Conservation (phyloP, 1,140 invertebrate species). For the Drosophila sucinea region DNA sequence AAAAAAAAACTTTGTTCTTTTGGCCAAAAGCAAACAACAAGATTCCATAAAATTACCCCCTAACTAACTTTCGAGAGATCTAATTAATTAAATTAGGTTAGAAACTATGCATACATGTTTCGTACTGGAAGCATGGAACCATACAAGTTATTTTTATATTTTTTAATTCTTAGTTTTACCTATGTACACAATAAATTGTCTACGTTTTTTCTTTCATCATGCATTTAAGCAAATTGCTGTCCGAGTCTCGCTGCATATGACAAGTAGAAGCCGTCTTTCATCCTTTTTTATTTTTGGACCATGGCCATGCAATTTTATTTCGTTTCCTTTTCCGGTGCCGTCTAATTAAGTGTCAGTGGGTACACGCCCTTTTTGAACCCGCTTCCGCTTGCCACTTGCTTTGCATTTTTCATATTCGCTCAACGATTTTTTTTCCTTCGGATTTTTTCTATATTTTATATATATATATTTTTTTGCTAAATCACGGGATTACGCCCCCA, state of each 20-base stretch:
- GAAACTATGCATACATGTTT: neutral
- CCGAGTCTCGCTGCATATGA: slow-evolving; percentile 4
- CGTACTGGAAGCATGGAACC: neutral
- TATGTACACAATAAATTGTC: neutral
- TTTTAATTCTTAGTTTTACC: neutral
- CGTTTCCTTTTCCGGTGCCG: slow-evolving; percentile 64
- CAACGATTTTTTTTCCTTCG: slow-evolving; percentile 20
- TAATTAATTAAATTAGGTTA: neutral
- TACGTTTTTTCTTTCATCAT: neutral
- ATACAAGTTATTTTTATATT: too few species aligned
- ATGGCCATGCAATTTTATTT: slow-evolving; percentile 66
- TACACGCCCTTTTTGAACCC: slow-evolving; percentile 22
- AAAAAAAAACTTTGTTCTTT: too few species aligned
- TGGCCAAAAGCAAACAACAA: too few species aligned
- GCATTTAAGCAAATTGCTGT: slow-evolving; percentile 30
- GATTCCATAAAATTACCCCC: too few species aligned
- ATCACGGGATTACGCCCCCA: slow-evolving; percentile 64
- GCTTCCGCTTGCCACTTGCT: slow-evolving; percentile 34
- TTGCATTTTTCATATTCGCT: slow-evolving; percentile 41
- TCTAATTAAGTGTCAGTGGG: slow-evolving; percentile 74
- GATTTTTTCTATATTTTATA: neutral
- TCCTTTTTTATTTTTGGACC: slow-evolving; percentile 17
- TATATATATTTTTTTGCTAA: slow-evolving; percentile 35
- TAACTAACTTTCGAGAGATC: too few species aligned
- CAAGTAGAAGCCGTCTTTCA: neutral